Evolutionary conservation across 2,888 invertebrate species (phyloP).

Genomic region (Acrobasis consociella): DNA sequence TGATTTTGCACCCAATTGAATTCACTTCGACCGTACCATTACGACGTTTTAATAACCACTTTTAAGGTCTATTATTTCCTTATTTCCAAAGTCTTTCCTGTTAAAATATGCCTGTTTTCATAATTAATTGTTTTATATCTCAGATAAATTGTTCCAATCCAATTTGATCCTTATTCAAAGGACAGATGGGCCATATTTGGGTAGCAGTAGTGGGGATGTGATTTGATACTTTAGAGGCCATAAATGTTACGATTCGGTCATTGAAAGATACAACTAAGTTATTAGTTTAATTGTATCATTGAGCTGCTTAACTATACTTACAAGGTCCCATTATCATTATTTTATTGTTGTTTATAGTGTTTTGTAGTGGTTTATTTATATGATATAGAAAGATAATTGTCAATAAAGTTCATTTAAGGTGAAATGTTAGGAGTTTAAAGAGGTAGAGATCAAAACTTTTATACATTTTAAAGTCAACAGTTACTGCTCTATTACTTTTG

Average conservation of each 20-base stretch:
- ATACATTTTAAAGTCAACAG: too few species aligned
- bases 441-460: too few species aligned
- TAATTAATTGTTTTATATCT: conserved; percentile 21
- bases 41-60: conserved; percentile 7
- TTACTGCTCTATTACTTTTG: too few species aligned
- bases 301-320: not conserved
- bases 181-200: not conserved
- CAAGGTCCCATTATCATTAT: not conserved
- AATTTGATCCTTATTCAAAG: conserved; percentile 6
- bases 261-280: conserved; percentile 14
- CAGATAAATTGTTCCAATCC: not conserved
- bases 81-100: conserved; percentile 12
- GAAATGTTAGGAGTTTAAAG: too few species aligned
- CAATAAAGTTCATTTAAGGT: too few species aligned
- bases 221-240: conserved; percentile 19
- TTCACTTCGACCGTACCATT: conserved; percentile 8
- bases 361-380: too few species aligned
- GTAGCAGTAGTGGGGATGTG: not conserved
- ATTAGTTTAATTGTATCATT: conserved; percentile 18
- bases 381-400: too few species aligned
- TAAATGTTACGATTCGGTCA: conserved; percentile 25
- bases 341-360: not conserved
- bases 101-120: conserved; percentile 13
- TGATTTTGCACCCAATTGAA: conserved; percentile 20
- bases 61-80: not conserved